Evolutionary conservation across 2,113 vertebrate genomes (phyloP), one percentile per base, ranked within the genome.

Genomic region (Anguilla rostrata): DNA sequence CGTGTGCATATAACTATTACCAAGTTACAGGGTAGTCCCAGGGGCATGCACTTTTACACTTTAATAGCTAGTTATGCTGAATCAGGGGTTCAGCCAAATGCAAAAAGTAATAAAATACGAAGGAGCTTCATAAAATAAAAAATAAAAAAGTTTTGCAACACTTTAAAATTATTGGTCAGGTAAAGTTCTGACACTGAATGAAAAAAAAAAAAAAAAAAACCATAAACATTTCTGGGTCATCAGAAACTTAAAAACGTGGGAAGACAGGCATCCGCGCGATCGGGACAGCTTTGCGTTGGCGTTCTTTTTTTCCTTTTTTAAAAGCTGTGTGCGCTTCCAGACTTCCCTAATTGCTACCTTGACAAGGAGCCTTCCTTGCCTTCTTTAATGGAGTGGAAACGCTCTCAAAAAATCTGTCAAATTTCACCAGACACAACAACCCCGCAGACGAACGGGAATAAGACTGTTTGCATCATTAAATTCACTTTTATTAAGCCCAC

Each of bases 401-500:
- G 60, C 26, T 63, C 18, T 22, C 49, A 53, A 60, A 14, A 60
- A 66, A 22, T 26, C 60, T 26, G 20, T 66, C 60, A 66, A 26
- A 26, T 66, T 66, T 66, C 60, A 66, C 20, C 60, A 66, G 60
- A 66, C 60, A 66, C 60, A 66, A 66, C 60, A 66, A 66, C 60
- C 60, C 3, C 49, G 12, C 12, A 53, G 60, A 26, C 22, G 60
- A 66, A 66, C 18, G 4, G 60, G 60, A 66, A 75, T 75, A n/a
- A 22, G 29, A n/a, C 49, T 16, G 20, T n/a, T 29, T 39, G n/a
- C 82, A n/a, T 60, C 75, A 39, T 57, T 86, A 75, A 75, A 34
- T 15, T 86, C 78, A 66, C 82, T 41, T 86, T 53, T 43, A 57
- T 71, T 81, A 40, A 85, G 66, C 41, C 2, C 34, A n/a, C 84